Base-by-base conservation (phyloP, 2,797 vertebrate species). In the Choloepus didactylus region DNA sequence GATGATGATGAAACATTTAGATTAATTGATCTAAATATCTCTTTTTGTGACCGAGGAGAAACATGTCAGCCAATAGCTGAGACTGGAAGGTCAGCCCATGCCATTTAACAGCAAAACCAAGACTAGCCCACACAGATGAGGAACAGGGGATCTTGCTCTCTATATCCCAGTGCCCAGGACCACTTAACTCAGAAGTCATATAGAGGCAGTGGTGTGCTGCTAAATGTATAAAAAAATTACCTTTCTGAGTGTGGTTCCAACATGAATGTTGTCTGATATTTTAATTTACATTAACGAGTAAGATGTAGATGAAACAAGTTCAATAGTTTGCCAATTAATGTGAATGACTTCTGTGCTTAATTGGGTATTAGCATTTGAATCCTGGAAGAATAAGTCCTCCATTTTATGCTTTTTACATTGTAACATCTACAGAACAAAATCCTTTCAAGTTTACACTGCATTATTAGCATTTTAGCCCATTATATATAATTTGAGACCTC, bases 391-490 rank as follows among this genome's bases (percentile, higher is more conserved):
- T 67, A 54, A 67, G 35, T 41, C 73, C 38, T 54, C 25, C 18
- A 29, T 66, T 23, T 75, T 10, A 80, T 16, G 69, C 21, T 91
- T 3, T 44, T 92, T 14, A 64, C 29, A 38, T 66, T 82, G 31
- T 14, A 56, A 81, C 76, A 29, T 49, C 27, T 69, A 35, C 3
- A 80, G 56, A 81, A 75, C 3, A 16, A 66, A 3, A 35, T 27
- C 9, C 10, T 44, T 70, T 87, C 64, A 82, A 66, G 10, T 27
- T 76, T 49, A 81, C 14, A 54, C 35, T 82, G 77, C 18, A 66
- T 44, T 76, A 67, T 56, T 93, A 91, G 49, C 31, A 85, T 82
- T 84, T 93, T 66, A 91, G 60, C 12, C 18, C 3, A 70, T 66
- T 44, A 38, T 14, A 87, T 80, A 38, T 77, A 81, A 60, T 29